phyloP scores from a whole-genome alignment of 1,140 invertebrate genomes.

The Hypothenemus hampei region DNA sequence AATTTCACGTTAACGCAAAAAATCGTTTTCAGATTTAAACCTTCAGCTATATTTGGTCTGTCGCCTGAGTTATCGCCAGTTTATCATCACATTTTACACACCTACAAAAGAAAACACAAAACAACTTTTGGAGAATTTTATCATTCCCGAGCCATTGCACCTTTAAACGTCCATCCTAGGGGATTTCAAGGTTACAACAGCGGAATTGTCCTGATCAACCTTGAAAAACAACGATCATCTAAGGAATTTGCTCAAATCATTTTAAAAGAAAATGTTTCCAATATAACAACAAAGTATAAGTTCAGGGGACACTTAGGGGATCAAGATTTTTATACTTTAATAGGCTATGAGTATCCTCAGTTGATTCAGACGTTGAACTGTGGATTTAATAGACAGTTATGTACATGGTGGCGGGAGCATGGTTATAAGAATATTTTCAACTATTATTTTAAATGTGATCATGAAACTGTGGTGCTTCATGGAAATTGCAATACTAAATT shows the following conservation, averaged over 20 bases:
- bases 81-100: conserved; percentile 71
- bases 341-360: conserved; percentile 64
- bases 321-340: conserved; percentile 81
- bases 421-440: conserved; percentile 74
- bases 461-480: conserved; percentile 71
- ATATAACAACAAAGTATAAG: conserved; percentile 63
- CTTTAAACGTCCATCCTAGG: conserved; percentile 40
- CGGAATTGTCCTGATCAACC: conserved; percentile 70
- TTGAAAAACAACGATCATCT: conserved; percentile 65
- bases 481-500: conserved; percentile 82
- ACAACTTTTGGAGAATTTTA: conserved; percentile 44
- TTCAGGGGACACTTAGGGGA: conserved; percentile 78
- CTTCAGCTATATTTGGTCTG: conserved; percentile 64
- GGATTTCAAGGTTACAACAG: conserved; percentile 79
- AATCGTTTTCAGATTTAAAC: conserved; percentile 44
- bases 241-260: conserved; percentile 37
- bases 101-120: conserved; percentile 49
- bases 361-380: conserved; percentile 75
- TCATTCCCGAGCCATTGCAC: conserved; percentile 25
- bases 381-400: conserved; percentile 79
- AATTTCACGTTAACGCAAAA: conserved; percentile 1
- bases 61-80: conserved; percentile 76
- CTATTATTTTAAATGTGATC: conserved; percentile 68
- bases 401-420: conserved; percentile 77
- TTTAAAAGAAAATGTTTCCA: conserved; percentile 54